Evolutionary conservation across 2,797 vertebrate genomes (phyloP), one percentile per base, ranked within the genome.

Genomic region (Fringilla coelebs): DNA sequence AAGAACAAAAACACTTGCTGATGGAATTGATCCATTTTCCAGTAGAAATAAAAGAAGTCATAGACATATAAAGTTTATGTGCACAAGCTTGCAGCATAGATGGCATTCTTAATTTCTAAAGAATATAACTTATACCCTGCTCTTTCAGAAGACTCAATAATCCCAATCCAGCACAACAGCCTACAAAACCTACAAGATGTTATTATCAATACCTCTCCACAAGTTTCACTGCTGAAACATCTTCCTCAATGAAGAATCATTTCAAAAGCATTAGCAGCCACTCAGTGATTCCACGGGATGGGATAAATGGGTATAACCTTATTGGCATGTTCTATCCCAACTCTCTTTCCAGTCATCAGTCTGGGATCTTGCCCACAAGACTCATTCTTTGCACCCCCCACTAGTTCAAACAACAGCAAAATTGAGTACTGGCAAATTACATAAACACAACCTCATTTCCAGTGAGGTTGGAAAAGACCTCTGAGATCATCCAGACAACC

Each of bases 1-100:
- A 98, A 97, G 90, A 95, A 85, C 31, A 93, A 61, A 90, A 82
- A 91, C 32, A 94, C n/a, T 24, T 82, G 77, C 48, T 88, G 71
- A 96, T 93, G 49, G 95, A 88, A 93, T 96, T 10, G 80, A 84
- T 57, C n/a, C 51, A 14, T 70, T 78, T 80, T 67, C 49, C 38
- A 61, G 26, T 36, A 43, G 3, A 73, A 71, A 74, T 40, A 65
- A 58, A 17, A 63, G 17, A 61, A 85, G 12, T 60, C 61, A 52
- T 1, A 68, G 13, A 36, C 0, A 11, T 8, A 41, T 8, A 38
- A 72, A 65, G 67, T 40, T 20, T 49, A 14, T 29, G 36, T 1
- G 4, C 31, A 54, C 7, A 78, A 60, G 40, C 58, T 62, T 38
- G 41, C 28, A 77, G 2, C 48, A 63, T 45, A 66, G 58, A 68